Conservation (phyloP, 2,797 vertebrate species). For the Masticophis lateralis region DNA sequence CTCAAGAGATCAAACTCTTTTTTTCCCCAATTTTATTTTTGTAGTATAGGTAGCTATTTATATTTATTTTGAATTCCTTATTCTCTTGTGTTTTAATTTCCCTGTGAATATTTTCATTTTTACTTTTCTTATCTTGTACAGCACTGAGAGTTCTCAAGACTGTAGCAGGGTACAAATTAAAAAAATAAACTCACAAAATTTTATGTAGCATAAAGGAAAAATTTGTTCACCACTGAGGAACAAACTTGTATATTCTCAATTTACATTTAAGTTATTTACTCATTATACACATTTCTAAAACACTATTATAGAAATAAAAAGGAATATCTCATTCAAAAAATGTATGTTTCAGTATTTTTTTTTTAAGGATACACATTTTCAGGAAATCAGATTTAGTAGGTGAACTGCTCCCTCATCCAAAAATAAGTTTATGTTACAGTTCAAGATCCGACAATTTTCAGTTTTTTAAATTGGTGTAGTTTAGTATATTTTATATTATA, state of each 20-base stretch:
- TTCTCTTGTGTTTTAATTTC: background rate
- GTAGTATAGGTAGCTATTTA: background rate
- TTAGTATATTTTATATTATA: background rate
- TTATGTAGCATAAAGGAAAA: background rate
- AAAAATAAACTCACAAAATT: background rate
- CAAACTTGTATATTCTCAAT: background rate
- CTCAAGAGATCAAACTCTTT: background rate
- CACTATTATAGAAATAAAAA: conserved; percentile 5
- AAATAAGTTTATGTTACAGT: background rate
- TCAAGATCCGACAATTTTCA: background rate
- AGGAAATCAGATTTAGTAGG: conserved; percentile 2
- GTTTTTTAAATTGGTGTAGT: background rate
- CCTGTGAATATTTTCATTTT: background rate
- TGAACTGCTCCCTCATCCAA: background rate
- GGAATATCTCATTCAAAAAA: background rate
- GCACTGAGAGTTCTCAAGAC: background rate
- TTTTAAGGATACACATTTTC: background rate
- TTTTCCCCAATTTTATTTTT: background rate
- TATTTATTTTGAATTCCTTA: background rate
- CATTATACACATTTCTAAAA: conserved; percentile 11
- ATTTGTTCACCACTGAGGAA: conserved; percentile 13
- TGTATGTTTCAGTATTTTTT: background rate
- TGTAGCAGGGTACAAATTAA: background rate
- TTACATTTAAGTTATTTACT: background rate
- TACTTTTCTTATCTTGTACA: background rate